Base-by-base conservation (phyloP, 2,888 invertebrate genomes). In the Carcina quercana region DNA sequence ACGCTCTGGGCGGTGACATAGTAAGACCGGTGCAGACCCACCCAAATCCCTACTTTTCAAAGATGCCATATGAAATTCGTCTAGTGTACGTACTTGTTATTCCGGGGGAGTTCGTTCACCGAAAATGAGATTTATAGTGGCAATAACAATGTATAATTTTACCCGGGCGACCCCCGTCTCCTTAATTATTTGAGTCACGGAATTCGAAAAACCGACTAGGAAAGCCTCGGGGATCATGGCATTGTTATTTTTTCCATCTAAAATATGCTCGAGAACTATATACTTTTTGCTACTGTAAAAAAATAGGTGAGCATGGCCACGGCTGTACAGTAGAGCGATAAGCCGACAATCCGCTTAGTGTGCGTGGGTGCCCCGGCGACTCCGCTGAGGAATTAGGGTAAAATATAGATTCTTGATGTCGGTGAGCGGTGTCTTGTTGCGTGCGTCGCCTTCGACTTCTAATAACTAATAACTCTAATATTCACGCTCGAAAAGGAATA, bases 111-210 rank as follows among this genome's bases (percentile, higher is more conserved):
- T 65, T 57, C 64, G 69, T 66, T 59, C 67, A 62, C 65, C 61
- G 56, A 78, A 76, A 75, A 74, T 74, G 60, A 70, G 72, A 76
- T 78, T 80, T 79, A 80, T 78, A 67, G 70, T 63, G 64, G 70
- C 64, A 71, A 74, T 73, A 76, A 76, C 75, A 75, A 78, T 75
- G 75, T 74, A 76, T 74, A 80, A 79, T 78, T 79, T 76, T 51
- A 68, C 61, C 63, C 62, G 49, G 54, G 68, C 62, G 72, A 70
- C 75, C 68, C 65, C 66, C 68, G 68, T 62, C 54, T 59, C 69
- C 71, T 76, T 83, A 79, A 80, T 82, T 82, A 83, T 83, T 78
- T 75, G 72, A 76, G 80, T 82, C 80, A 82, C 80, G 82, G 70
- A 79, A 78, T 76, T 69, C 75, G 63, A 73, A 73, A 74, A 68